Base-by-base conservation (phyloP, 2,888 invertebrate genomes). In the Congeria kusceri region DNA sequence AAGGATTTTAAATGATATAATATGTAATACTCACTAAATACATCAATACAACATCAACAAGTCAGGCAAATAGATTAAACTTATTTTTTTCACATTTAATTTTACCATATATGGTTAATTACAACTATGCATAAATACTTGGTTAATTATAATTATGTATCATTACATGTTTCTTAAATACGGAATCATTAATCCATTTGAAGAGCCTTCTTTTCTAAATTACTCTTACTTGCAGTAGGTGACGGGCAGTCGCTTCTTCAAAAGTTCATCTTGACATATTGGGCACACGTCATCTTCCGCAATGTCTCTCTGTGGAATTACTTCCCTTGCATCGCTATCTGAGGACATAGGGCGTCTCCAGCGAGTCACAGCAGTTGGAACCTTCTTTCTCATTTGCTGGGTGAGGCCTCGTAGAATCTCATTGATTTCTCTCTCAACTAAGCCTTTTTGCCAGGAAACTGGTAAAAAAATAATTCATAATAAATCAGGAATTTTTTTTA, bases 371-470 rank as follows among this genome's bases (percentile, higher is more conserved):
- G 82, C 77, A 13, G 75, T 83, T 28, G 82, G 68, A 1, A 79
- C 79, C 27, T 80, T 70, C 56, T 86, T 80, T 46, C 83, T 58
- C 68, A 83, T 79, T 25, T 80, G 86, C 15, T 88, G 83, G 0
- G 83, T 83, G 9, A 86, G 62, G 3, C 92, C 92, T 28, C 86
- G 85, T 28, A 93, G 75, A 4, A 93, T 84, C 68, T 92, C 91
- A 72, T 91, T 92, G 18, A 94, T 91, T 80, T 94, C 93, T 81
- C 93, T 82, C 70, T 94, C 93, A 23, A 92, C 92, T 15, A 94
- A 81, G 20, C 93, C 93, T 57, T 91, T 82, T 84, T 94, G 93
- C 93, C 93, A 94, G 53, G 92, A 89, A 69, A 93, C 93, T 93
- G 79, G 59, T 85, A 64, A 18, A 27, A 64, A 18, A n/a, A 15